Evolutionary conservation across 2,888 invertebrate species (phyloP), one percentile per base, ranked within the genome.

Genomic region (Brenthis daphne): DNA sequence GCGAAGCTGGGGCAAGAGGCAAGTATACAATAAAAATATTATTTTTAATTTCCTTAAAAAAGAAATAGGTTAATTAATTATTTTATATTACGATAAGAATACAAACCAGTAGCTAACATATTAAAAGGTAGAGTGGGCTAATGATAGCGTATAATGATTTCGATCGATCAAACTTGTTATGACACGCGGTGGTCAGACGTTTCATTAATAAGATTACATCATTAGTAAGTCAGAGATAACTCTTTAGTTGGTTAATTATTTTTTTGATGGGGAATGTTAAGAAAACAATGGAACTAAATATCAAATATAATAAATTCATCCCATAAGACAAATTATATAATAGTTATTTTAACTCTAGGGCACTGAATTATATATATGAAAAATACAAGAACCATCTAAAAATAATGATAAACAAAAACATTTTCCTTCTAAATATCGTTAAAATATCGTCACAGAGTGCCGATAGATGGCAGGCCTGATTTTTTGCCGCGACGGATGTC

Each of bases 401-500:
- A 60, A 48, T 48, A 11, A 11, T 2, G 5, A 50, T 33, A 50
- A 50, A 50, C 3, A 29, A 6, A n/a, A 24, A 29, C 16, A 16
- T 33, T 50, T 60, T 50, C 50, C 12, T 29, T 29, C 12, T 33
- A 60, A 60, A 60, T 60, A 67, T 55, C 16, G 57, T 57, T 63
- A 57, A 63, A 63, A 74, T 84, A 85, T 85, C 88, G 83, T 85
- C 82, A 82, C 82, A 78, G 79, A 77, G 79, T 75, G 76, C 81
- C 87, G 79, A 80, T 88, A 90, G 90, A 89, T 88, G 89, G 89
- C 88, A 82, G 80, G 78, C 74, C 78, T 77, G 82, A 80, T 85
- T 89, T 89, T 91, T 91, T 86, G 85, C 88, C 80, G 74, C 88
- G 82, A 86, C 90, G 92, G 92, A 92, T 92, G 92, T 90, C 85